Conservation (phyloP, 2,113 vertebrate genomes). For the Dendrocopos noguchii region DNA sequence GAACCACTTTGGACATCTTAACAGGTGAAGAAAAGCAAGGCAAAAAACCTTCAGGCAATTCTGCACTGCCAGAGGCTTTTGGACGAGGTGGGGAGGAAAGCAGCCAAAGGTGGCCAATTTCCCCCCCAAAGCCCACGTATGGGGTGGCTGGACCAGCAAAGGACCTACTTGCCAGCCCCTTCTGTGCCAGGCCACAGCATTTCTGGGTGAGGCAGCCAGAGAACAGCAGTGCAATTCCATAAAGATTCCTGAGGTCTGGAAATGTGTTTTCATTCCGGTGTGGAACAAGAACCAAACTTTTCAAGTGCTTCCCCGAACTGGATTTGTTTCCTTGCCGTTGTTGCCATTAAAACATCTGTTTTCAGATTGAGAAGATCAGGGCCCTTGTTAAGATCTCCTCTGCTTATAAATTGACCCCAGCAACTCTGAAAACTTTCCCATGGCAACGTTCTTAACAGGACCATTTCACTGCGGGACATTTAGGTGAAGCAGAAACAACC, state of each 20-base stretch:
- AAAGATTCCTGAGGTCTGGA: not conserved
- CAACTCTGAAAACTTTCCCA: constrained; percentile 56
- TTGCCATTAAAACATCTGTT: constrained; percentile 50
- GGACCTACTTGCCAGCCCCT: accelerated
- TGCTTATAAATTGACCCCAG: constrained; percentile 55
- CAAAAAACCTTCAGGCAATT: not conserved
- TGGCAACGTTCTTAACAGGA: constrained; percentile 50
- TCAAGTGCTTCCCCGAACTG: not conserved
- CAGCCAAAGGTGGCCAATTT: not conserved
- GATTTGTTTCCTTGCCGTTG: not conserved
- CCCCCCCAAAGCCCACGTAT: not conserved
- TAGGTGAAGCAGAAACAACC: not conserved
- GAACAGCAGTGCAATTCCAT: not conserved
- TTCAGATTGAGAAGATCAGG: not conserved
- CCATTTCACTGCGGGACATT: not conserved
- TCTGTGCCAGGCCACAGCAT: accelerated
- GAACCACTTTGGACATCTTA: not conserved
- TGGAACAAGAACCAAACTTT: constrained; percentile 24
- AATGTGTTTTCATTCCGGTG: not conserved
- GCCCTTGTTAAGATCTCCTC: not conserved
- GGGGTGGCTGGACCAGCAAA: not conserved
- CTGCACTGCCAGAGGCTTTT: not conserved
- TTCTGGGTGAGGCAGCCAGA: not conserved
- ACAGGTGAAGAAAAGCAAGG: not conserved
- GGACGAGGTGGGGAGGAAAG: not conserved